phyloP scores from a whole-genome alignment of 2,797 vertebrate genomes.

The Botia kubotai region DNA sequence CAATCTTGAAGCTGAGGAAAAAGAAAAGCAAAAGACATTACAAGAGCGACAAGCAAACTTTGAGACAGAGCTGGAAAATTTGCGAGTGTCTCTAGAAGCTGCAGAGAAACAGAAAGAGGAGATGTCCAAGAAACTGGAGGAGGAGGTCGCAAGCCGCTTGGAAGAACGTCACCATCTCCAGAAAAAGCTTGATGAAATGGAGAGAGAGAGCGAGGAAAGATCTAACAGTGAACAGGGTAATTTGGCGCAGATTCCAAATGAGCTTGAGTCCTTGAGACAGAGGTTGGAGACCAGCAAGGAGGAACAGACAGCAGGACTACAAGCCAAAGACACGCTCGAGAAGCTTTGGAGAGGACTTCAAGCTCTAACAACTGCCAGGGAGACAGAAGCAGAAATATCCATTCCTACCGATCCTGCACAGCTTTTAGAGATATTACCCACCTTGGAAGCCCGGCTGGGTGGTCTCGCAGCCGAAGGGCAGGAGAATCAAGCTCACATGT shows the following conservation, averaged over 20 bases:
- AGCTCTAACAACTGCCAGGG: constrained; percentile 61
- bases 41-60: constrained; percentile 61
- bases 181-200: constrained; percentile 66
- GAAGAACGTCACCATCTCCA: constrained; percentile 60
- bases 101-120: constrained; percentile 72
- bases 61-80: constrained; percentile 60
- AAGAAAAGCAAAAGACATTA: constrained; percentile 31
- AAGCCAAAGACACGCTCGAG: constrained; percentile 61
- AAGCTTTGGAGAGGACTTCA: constrained; percentile 73
- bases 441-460: constrained; percentile 69
- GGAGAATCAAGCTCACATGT: constrained; percentile 62
- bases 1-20: constrained; percentile 17
- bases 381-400: constrained; percentile 53
- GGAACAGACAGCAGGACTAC: constrained; percentile 59
- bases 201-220: constrained; percentile 60
- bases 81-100: constrained; percentile 60
- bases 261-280: constrained; percentile 64
- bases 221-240: constrained; percentile 66
- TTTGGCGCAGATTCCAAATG: constrained; percentile 61
- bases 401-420: constrained; percentile 67
- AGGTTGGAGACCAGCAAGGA: constrained; percentile 44
- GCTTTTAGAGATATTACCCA: constrained; percentile 61
- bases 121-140: constrained; percentile 67
- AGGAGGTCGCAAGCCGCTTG: constrained; percentile 63
- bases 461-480: constrained; percentile 65